Conservation (phyloP, 2,888 invertebrate species). For the Rosalia funebris region DNA sequence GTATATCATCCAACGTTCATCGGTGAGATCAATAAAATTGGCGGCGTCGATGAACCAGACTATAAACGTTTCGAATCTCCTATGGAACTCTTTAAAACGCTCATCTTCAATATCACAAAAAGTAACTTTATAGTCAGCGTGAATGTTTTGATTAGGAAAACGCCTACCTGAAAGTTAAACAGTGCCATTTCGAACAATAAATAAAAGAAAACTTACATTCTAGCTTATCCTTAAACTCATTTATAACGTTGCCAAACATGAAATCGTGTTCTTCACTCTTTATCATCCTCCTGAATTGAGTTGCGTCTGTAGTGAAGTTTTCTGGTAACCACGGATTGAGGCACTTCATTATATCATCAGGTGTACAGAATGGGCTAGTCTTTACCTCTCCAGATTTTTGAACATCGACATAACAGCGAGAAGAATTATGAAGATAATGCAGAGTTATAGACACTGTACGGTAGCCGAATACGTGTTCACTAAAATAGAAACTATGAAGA, state of each 20-base stretch:
- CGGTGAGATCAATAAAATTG: conserved; percentile 91
- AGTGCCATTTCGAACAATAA: conserved; percentile 12
- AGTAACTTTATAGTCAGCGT: conserved; percentile 79
- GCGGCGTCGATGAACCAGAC: conserved; percentile 98
- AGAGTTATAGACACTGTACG: conserved; percentile 73
- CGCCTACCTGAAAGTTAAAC: conserved; percentile 24
- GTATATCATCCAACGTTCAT: conserved; percentile 91
- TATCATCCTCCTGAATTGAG: conserved; percentile 48
- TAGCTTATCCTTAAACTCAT: conserved; percentile 42
- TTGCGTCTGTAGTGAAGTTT: conserved; percentile 47
- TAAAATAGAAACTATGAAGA: conserved; percentile 41
- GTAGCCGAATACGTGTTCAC: conserved; percentile 94
- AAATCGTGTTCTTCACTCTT: conserved; percentile 51
- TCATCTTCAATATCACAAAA: conserved; percentile 75
- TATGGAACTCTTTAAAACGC: conserved; percentile 82
- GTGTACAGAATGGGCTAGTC: conserved; percentile 51
- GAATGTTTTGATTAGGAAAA: conserved; percentile 49
- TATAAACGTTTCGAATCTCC: conserved; percentile 88
- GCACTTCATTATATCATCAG: conserved; percentile 53
- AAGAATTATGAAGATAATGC: conserved; percentile 54
- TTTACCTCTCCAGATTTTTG: conserved; percentile 76
- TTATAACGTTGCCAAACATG: conserved; percentile 53
- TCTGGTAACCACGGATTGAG: conserved; percentile 57
- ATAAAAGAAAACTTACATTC: conserved; percentile 27
- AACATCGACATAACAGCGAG: conserved; percentile 77